Conservation (phyloP, 1,140 invertebrate species). For the Dreissena polymorpha region DNA sequence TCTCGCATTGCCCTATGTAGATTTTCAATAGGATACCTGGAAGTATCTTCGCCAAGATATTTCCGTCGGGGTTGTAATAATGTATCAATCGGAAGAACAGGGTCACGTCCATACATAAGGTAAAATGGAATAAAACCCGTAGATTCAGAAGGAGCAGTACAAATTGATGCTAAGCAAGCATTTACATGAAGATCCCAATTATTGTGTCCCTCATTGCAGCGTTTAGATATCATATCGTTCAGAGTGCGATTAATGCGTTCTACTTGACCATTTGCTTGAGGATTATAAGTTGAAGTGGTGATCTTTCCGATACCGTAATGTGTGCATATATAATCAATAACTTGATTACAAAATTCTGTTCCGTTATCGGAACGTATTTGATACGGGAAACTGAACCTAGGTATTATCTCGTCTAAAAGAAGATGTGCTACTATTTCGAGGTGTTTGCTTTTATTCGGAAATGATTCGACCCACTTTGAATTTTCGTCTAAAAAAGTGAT, state of each 20-base stretch:
- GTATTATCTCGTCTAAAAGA: slow-evolving; percentile 13
- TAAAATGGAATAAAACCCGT: slow-evolving; percentile 9
- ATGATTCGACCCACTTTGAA: not conserved
- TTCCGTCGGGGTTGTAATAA: too few relatives aligned
- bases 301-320: too few relatives aligned
- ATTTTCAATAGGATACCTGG: too few relatives aligned
- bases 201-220: too few relatives aligned
- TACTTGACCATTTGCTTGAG: slow-evolving; percentile 9
- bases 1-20: slow-evolving; percentile 16
- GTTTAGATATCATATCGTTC: slow-evolving; percentile 3
- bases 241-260: not conserved
- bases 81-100: not conserved
- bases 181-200: too few relatives aligned
- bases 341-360: too few relatives aligned
- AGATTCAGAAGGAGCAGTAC: too few relatives aligned
- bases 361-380: too few relatives aligned
- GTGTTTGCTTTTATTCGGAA: slow-evolving; percentile 6
- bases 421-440: not conserved
- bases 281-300: too few relatives aligned
- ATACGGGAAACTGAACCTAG: not conserved
- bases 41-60: too few relatives aligned
- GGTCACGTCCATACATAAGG: slow-evolving; percentile 13
- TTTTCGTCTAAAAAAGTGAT: not conserved
- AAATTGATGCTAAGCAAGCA: too few relatives aligned
- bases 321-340: too few relatives aligned